Evolutionary conservation across 2,113 vertebrate genomes (phyloP), one percentile per base, ranked within the genome.

Genomic region (Camelus bactrianus): DNA sequence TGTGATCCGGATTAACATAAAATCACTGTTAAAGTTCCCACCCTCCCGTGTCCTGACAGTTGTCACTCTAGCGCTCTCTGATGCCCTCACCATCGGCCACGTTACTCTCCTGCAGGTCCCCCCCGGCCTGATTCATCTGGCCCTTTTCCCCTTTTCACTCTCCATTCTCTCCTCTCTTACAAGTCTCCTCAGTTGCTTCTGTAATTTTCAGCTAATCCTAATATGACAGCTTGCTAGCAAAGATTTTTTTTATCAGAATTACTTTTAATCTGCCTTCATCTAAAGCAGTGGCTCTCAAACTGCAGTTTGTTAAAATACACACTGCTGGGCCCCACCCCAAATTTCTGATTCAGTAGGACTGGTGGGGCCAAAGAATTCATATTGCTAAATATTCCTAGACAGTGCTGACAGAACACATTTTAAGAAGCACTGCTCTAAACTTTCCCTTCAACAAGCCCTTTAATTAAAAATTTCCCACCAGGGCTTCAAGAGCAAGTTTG

Each of bases 351-450:
- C 46, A 72, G 24, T 22, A 48, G 10, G 5, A 85, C 72, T 72
- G 69, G 48, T 17, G 0, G 16, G 35, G 62, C 50, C 22, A 0
- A 91, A 69, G 42, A 89, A 75, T 69, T 79, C 64, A 6, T 32
- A 46, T 46, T 88, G 52, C 50, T 80, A 85, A 76, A 76, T 22
- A 89, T 86, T 88, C 60, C 87, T 88, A 82, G 26, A 22, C 65
- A 72, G 14, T 80, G 17, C 26, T 64, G 10, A 79, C 14, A 3
- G 35, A 56, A n/a, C 38, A 46, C 26, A 32, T 76, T 48, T 62
- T 48, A 26, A 77, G 64, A 92, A 67, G 65, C 24, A 38, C 3
- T 50, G 54, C 70, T 73, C 32, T 73, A 50, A 93, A 72, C 20
- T 58, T 35, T 24, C 28, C 62, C 17, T 48, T 89, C 32, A 48